Percentiles rank a stretch among this genome's conserved stretches.
phyloP scores from a whole-genome alignment of 2,113 vertebrate species.

The Gasterosteus aculeatus region DNA sequence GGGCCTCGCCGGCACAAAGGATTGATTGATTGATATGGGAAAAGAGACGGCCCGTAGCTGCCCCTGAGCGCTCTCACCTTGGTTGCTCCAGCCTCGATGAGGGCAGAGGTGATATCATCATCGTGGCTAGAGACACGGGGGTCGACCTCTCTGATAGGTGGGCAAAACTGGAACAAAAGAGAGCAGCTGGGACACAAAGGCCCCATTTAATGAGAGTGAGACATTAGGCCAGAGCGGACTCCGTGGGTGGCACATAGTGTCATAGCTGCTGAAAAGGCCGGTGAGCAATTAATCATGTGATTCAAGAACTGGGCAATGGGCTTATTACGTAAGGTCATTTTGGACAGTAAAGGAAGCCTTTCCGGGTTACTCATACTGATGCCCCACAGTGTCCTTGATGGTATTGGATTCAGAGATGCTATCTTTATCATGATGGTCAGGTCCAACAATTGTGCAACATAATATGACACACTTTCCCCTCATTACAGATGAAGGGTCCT shows the following conservation, averaged over 20 bases:
- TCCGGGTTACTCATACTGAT: slow-evolving; percentile 68
- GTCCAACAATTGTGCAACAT: slow-evolving; percentile 73
- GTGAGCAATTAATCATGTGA: slow-evolving; percentile 74
- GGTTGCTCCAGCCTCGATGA: slow-evolving; percentile 67
- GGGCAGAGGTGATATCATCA: slow-evolving; percentile 82
- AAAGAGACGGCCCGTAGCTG: slow-evolving; percentile 64
- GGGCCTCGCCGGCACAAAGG: slow-evolving; percentile 77
- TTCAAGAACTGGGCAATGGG: slow-evolving; percentile 72
- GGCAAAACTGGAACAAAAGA: slow-evolving; percentile 74
- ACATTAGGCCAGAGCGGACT: slow-evolving; percentile 70
- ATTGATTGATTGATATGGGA: slow-evolving; percentile 76
- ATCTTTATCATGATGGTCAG: slow-evolving; percentile 77
- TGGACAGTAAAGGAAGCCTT: slow-evolving; percentile 59
- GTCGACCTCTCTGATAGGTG: slow-evolving; percentile 75
- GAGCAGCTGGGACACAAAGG: slow-evolving; percentile 73
- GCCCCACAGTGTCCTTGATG: slow-evolving; percentile 64
- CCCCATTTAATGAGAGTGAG: slow-evolving; percentile 78
- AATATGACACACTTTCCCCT: slow-evolving; percentile 84
- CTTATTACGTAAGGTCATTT: slow-evolving; percentile 78
- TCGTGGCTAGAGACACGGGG: slow-evolving; percentile 70
- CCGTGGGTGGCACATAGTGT: slow-evolving; percentile 82
- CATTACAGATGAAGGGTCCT: slow-evolving; percentile 84
- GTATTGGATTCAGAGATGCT: slow-evolving; percentile 71
- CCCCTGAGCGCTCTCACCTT: slow-evolving; percentile 77
- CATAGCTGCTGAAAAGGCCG: slow-evolving; percentile 75